Evolutionary conservation across 2,888 invertebrate genomes (phyloP), one percentile per base, ranked within the genome.

Genomic region (Xylota segnis): DNA sequence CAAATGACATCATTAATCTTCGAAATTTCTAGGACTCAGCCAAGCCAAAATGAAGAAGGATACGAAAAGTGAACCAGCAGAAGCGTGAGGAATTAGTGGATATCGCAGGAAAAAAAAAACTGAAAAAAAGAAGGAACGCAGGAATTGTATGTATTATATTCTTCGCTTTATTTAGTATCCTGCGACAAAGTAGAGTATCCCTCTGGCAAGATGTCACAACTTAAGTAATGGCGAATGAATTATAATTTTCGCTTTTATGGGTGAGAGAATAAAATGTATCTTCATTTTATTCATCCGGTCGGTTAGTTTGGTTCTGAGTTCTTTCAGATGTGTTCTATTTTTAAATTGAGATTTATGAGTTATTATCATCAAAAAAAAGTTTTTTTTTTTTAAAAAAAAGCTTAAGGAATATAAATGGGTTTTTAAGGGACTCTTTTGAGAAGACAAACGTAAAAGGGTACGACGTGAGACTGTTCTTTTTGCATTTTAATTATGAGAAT

Each of bases 1-100:
- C 72, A 74, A 77, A 82, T 86, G 63, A 82, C 86, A 82, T 72
- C 68, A 77, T 86, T 72, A 86, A 86, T 86, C 82, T 82, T 86
- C 66, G 72, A 72, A 66, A 56, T 76, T 76, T 76, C 72, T 54
- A 23, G 14, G 34, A 82, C 59, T 47, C 72, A 82, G n/a, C 47
- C 45, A 61, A 63, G 77, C 59, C 16, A 58, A 72, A 79, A 83
- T 34, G 63, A 68, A 56, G 63, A 79, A 70, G 74, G 58, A 75
- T 52, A 70, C 50, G 52, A 54, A 50, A 75, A 70, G 40, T 47
- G 58, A 65, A 65, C 74, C 37, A 45, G 32, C 1, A 27, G 32
- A 45, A 59, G 65, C 14, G 54, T 52, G 63, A 52, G 52, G 66
- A 71, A 75, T 81, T 84, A 66, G 70, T 65, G 56, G 54, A 59